phyloP scores from a whole-genome alignment of 2,113 vertebrate species.

The Echinops telfairi region DNA sequence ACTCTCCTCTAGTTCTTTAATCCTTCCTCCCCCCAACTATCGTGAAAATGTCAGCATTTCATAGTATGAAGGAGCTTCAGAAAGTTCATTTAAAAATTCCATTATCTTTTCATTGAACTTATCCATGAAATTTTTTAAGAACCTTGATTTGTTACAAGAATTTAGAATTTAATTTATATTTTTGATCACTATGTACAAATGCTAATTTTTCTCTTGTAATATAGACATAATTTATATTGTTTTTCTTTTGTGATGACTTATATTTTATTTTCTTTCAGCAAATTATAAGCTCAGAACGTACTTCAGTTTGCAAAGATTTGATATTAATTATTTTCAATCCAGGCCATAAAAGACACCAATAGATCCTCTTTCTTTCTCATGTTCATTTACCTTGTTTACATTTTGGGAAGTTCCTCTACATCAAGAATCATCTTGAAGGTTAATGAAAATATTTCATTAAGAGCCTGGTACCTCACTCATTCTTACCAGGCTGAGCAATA shows the following conservation, averaged over 20 bases:
- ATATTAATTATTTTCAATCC: not conserved
- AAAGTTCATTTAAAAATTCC: too few relatives aligned
- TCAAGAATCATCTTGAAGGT: not conserved
- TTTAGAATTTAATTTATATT: not conserved
- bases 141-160: too few relatives aligned
- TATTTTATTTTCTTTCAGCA: not conserved
- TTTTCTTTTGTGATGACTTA: not conserved
- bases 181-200: not conserved
- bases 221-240: not conserved
- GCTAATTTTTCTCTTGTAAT: not conserved
- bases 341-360: not conserved
- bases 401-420: not conserved
- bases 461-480: not conserved
- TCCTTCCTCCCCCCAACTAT: too few relatives aligned
- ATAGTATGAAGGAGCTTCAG: too few relatives aligned
- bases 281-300: slow-evolving; percentile 26
- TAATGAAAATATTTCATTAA: not conserved
- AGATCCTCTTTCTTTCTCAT: not conserved
- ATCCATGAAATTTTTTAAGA: too few relatives aligned
- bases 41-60: too few relatives aligned
- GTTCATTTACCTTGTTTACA: not conserved
- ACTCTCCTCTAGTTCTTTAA: too few relatives aligned
- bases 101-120: too few relatives aligned
- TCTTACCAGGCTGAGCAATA: not conserved
- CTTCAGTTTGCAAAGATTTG: not conserved